Evolutionary conservation across 2,888 invertebrate species (phyloP).

Genomic region (Pherbina coryleti): DNA sequence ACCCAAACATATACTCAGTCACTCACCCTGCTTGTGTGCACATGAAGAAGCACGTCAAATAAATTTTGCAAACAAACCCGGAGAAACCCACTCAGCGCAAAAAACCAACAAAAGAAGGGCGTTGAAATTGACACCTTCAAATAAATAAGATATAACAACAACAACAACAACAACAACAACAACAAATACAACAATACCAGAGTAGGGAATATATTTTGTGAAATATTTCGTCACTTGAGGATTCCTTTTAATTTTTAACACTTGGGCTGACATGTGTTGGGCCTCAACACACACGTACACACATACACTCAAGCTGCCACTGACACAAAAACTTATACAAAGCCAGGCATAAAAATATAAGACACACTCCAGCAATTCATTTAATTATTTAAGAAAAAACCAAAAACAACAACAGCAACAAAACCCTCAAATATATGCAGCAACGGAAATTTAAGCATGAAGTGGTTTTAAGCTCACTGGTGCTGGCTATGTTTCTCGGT

Average conservation of each 20-base stretch:
- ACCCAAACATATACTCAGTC: neutral
- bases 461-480: neutral
- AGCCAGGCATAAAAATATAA: neutral
- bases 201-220: constrained; percentile 16
- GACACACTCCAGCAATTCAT: constrained; percentile 60
- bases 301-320: neutral
- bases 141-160: constrained; percentile 50
- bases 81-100: constrained; percentile 14
- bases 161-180: constrained; percentile 52
- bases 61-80: constrained; percentile 45
- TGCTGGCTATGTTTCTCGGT: neutral
- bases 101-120: constrained; percentile 59
- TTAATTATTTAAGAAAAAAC: constrained; percentile 58
- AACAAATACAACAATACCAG: constrained; percentile 37
- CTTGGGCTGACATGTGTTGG: constrained; percentile 50
- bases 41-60: constrained; percentile 50
- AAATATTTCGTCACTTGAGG: constrained; percentile 46
- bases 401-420: neutral
- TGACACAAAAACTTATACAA: neutral
- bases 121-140: constrained; percentile 68
- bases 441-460: constrained; percentile 23
- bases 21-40: constrained; percentile 29
- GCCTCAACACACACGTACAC: neutral
- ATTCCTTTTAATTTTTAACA: constrained; percentile 49
- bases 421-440: neutral